Conservation (phyloP, 2,888 invertebrate genomes). For the Trachelus iudaicus region DNA sequence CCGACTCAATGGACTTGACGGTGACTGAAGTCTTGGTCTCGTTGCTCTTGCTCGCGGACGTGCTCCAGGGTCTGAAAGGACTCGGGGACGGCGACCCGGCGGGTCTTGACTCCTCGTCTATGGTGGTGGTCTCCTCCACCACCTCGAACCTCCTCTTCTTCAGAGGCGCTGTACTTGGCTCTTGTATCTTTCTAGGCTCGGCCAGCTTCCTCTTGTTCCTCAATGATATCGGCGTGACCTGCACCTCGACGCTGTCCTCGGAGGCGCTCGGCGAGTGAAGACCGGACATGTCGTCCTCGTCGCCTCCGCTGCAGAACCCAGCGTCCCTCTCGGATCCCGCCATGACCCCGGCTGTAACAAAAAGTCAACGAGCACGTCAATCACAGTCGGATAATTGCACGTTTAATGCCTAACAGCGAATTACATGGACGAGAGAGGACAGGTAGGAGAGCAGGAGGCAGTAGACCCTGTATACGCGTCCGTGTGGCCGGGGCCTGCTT, state of each 20-base stretch:
- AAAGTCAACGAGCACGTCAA: constrained; percentile 20
- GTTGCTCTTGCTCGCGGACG: constrained; percentile 29
- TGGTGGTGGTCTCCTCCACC: constrained; percentile 46
- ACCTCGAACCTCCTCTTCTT: constrained; percentile 71
- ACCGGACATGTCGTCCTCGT: constrained; percentile 71
- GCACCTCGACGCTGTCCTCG: constrained; percentile 76
- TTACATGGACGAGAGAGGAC: background rate
- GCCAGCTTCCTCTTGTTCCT: constrained; percentile 75
- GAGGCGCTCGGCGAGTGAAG: constrained; percentile 74
- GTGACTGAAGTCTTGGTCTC: constrained; percentile 13
- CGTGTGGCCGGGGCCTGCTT: background rate
- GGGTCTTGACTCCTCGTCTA: constrained; percentile 52
- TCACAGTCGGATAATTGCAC: constrained; percentile 7
- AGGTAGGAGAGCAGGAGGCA: background rate
- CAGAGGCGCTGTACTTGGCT: constrained; percentile 70
- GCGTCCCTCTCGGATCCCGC: constrained; percentile 73
- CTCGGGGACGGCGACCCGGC: constrained; percentile 60
- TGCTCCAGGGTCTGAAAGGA: constrained; percentile 77
- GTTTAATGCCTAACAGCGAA: constrained; percentile 29
- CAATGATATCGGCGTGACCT: constrained; percentile 71
- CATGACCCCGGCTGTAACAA: constrained; percentile 70
- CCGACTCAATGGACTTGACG: background rate
- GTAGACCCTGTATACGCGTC: background rate
- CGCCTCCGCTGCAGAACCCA: constrained; percentile 80
- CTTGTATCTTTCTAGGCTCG: constrained; percentile 73